Evolutionary conservation across 2,888 invertebrate species (phyloP).

Genomic region (Oeneis ivallda): DNA sequence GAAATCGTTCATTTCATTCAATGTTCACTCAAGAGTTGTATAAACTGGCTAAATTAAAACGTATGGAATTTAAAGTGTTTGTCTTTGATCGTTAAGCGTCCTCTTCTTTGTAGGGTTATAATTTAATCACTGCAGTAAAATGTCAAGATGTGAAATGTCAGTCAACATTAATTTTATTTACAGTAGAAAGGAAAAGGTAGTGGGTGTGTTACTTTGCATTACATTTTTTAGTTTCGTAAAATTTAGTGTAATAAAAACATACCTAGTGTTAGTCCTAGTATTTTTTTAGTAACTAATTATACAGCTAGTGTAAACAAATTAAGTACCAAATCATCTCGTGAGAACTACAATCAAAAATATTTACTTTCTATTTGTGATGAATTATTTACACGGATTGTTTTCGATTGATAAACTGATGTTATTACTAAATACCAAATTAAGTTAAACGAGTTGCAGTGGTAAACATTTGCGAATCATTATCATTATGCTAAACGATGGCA

Average conservation of each 20-base stretch:
- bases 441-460: constrained; percentile 30
- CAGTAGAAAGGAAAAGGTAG: constrained; percentile 68
- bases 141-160: constrained; percentile 33
- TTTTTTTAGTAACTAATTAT: constrained; percentile 30
- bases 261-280: constrained; percentile 36
- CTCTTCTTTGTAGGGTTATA: background rate
- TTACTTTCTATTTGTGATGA: constrained; percentile 29
- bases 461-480: constrained; percentile 31
- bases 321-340: constrained; percentile 18
- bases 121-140: background rate
- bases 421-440: constrained; percentile 36
- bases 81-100: background rate
- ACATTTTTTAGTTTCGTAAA: constrained; percentile 47
- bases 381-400: constrained; percentile 37
- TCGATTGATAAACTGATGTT: constrained; percentile 33
- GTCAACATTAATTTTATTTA: constrained; percentile 52
- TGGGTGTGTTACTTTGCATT: constrained; percentile 72
- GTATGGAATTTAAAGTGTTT: background rate
- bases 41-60: constrained; percentile 4
- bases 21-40: background rate
- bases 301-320: constrained; percentile 33
- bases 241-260: constrained; percentile 48
- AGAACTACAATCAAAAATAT: constrained; percentile 19
- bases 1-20: background rate
- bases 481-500: constrained; percentile 34